phyloP scores from a whole-genome alignment of 2,888 invertebrate species.

The Halocaridina rubra region DNA sequence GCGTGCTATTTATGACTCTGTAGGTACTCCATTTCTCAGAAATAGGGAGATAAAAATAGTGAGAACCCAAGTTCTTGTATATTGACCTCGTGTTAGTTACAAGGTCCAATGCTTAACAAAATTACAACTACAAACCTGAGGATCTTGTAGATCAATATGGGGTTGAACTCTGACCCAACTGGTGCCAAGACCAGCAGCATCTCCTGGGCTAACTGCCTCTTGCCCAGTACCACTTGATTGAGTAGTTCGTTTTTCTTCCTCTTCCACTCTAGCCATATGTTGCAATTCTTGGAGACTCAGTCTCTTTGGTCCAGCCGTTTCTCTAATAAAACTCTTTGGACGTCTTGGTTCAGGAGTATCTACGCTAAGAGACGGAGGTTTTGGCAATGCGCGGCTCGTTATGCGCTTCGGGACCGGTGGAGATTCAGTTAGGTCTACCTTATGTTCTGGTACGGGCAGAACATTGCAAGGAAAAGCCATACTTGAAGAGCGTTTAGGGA shows the following conservation, averaged over 20 bases:
- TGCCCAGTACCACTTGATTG: background rate
- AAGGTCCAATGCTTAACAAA: no score
- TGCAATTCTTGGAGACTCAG: slow-evolving; percentile 36
- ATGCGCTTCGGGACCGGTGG: slow-evolving; percentile 58
- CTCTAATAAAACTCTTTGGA: slow-evolving; percentile 27
- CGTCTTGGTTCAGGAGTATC: slow-evolving; percentile 27
- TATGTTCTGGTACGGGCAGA: slow-evolving; percentile 45
- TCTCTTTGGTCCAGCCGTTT: background rate
- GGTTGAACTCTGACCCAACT: slow-evolving; percentile 85
- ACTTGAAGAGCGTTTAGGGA: slow-evolving; percentile 28
- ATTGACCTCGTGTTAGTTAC: no score
- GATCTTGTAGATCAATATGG: slow-evolving; percentile 82
- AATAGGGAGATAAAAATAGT: no score
- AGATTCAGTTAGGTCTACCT: slow-evolving; percentile 34
- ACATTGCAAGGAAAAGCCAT: slow-evolving; percentile 39
- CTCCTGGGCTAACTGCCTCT: slow-evolving; percentile 52
- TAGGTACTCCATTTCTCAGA: no score
- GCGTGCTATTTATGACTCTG: no score
- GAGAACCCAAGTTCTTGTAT: no score
- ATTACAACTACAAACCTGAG: slow-evolving; percentile 76
- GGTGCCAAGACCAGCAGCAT: slow-evolving; percentile 73
- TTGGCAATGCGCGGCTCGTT: slow-evolving; percentile 53
- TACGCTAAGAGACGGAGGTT: slow-evolving; percentile 17
- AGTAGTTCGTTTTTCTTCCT: slow-evolving; percentile 36
- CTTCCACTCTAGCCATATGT: slow-evolving; percentile 58